Evolutionary conservation across 2,113 vertebrate species (phyloP).

Genomic region (Cyprinodon tularosa): DNA sequence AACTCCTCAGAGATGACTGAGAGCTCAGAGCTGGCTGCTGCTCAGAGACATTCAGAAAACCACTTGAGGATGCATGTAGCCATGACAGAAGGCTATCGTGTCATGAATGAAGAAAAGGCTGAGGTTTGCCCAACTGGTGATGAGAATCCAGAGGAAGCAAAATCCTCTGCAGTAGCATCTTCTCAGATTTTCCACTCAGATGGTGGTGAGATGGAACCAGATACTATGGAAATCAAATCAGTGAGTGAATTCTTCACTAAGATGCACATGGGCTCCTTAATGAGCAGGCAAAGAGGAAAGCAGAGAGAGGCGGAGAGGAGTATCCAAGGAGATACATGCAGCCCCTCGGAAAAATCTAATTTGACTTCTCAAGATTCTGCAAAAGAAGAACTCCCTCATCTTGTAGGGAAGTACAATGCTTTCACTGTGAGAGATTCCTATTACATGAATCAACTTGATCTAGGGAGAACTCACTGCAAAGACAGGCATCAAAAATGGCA

Average conservation of each 20-base stretch:
- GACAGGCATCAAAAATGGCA: slow-evolving; percentile 90
- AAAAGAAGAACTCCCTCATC: slow-evolving; percentile 81
- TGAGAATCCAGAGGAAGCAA: slow-evolving; percentile 79
- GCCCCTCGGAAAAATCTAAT: slow-evolving; percentile 83
- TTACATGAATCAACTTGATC: slow-evolving; percentile 88
- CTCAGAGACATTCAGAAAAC: slow-evolving; percentile 92
- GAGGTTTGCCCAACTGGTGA: slow-evolving; percentile 80
- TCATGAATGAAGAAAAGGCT: slow-evolving; percentile 86
- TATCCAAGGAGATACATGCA: slow-evolving; percentile 72
- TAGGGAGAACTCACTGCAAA: slow-evolving; percentile 91
- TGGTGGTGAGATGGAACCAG: slow-evolving; percentile 97
- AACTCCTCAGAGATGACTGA: slow-evolving; percentile 99
- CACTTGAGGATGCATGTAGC: slow-evolving; percentile 88
- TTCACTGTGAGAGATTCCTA: slow-evolving; percentile 88
- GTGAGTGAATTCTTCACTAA: slow-evolving; percentile 96
- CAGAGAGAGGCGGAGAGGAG: slow-evolving; percentile 80
- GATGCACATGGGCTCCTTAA: slow-evolving; percentile 89
- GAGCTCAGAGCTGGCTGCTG: slow-evolving; percentile 92
- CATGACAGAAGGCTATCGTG: slow-evolving; percentile 87
- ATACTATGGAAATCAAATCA: slow-evolving; percentile 98
- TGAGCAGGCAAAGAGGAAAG: slow-evolving; percentile 88
- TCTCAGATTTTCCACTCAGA: slow-evolving; percentile 93
- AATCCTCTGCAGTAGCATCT: slow-evolving; percentile 88
- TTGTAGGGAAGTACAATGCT: slow-evolving; percentile 84
- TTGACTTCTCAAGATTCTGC: slow-evolving; percentile 77